Evolutionary conservation across 2,888 invertebrate genomes (phyloP).

Genomic region (Limnephilus rhombicus): DNA sequence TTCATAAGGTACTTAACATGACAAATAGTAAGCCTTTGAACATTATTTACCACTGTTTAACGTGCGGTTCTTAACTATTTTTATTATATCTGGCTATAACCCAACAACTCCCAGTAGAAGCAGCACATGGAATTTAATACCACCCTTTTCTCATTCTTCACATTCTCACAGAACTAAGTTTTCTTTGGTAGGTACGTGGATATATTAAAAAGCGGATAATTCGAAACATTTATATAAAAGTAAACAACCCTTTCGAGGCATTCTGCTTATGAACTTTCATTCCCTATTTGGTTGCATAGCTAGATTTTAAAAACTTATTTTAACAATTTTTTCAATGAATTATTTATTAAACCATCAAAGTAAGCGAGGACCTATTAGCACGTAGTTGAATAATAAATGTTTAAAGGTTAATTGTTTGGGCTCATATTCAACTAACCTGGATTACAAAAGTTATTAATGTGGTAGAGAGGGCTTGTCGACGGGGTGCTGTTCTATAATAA

Average conservation of each 20-base stretch:
- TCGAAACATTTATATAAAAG: neutral
- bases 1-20: conserved; percentile 37
- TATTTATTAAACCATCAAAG: neutral
- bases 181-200: neutral
- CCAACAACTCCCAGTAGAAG: neutral
- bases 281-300: neutral
- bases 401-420: neutral
- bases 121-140: neutral
- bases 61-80: neutral
- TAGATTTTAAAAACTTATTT: neutral
- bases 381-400: neutral
- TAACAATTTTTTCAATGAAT: neutral
- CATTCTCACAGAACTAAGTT: neutral
- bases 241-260: neutral
- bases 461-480: neutral
- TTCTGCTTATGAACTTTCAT: neutral
- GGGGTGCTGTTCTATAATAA: neutral
- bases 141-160: neutral
- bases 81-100: conserved; percentile 7
- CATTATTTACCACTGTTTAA: conserved; percentile 13
- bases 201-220: neutral
- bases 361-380: neutral
- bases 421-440: neutral
- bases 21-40: conserved; percentile 13
- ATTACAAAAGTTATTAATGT: neutral